These are phyloP conservation scores for Diorhabda carinulata DNA, from an alignment of 1,140 invertebrate genomes.

Conservation along the genomic window DNA sequence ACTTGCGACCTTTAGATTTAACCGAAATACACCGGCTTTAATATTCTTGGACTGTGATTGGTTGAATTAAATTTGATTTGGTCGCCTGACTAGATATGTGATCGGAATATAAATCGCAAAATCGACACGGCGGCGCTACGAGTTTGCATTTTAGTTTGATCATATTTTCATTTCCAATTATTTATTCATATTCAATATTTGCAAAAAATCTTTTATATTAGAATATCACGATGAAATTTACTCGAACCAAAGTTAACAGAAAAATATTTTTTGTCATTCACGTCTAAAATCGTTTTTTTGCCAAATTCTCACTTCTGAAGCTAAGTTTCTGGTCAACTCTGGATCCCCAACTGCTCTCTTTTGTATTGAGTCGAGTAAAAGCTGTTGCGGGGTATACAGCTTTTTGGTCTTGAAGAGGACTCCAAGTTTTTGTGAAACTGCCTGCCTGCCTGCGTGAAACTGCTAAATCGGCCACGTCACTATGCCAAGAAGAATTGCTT, in stretches of 20 bases:
- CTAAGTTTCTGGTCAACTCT: too few species aligned
- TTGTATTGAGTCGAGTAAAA: too few species aligned
- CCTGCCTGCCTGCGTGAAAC: too few species aligned
- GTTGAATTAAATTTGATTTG: slow-evolving; percentile 41
- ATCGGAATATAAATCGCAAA: slow-evolving; percentile 36
- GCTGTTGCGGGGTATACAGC: too few species aligned
- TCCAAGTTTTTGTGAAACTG: too few species aligned
- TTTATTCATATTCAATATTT: not conserved
- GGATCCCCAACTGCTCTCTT: too few species aligned
- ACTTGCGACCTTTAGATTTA: slow-evolving; percentile 19
- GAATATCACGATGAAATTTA: not conserved
- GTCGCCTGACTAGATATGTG: slow-evolving; percentile 35
- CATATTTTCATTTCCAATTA: not conserved
- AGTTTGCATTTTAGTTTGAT: slow-evolving; percentile 19
- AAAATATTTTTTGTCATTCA: not conserved
- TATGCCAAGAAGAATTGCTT: too few species aligned
- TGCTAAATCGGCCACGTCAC: too few species aligned
- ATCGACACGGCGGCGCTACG: slow-evolving; percentile 15
- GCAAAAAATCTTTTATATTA: slow-evolving; percentile 2
- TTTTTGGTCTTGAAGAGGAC: too few species aligned
- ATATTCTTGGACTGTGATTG: slow-evolving; percentile 37
- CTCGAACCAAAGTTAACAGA: not conserved
- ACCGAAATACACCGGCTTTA: slow-evolving; percentile 22
- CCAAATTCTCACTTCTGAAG: too few species aligned
- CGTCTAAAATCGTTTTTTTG: not conserved